Percentiles rank a stretch among this genome's conserved stretches.
These are phyloP conservation scores for Drosophila kuntzei DNA, from an alignment of 2,888 invertebrate species.

Conservation along the genomic window DNA sequence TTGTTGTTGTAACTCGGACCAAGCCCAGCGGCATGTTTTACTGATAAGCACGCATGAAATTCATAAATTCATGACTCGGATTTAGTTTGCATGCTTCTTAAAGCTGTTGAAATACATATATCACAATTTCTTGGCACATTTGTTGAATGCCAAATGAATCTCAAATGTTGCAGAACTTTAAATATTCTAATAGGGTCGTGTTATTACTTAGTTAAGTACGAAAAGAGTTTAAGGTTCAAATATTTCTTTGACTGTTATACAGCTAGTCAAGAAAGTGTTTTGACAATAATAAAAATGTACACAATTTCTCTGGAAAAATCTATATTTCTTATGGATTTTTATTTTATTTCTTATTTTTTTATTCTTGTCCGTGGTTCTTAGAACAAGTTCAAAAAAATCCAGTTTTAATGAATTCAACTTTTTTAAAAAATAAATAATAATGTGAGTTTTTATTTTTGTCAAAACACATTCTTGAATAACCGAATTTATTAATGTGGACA, in stretches of 20 bases:
- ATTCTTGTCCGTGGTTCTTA: no score
- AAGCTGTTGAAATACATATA: constrained; percentile 72
- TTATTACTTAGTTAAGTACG: not conserved
- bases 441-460: no score
- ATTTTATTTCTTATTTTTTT: no score
- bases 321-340: no score
- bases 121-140: constrained; percentile 50
- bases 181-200: constrained; percentile 28
- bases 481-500: no score
- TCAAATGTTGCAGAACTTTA: constrained; percentile 15
- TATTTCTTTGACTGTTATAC: not conserved
- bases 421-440: no score
- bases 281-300: no score
- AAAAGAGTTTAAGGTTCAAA: not conserved
- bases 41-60: constrained; percentile 78
- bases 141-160: constrained; percentile 60
- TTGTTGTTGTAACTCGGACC: constrained; percentile 25
- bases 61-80: constrained; percentile 71
- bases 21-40: constrained; percentile 62
- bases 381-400: no score
- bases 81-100: constrained; percentile 42
- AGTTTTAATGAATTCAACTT: no score
- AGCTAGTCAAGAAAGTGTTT: no score
- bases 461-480: no score
- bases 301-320: no score